Evolutionary conservation across 1,140 invertebrate species (phyloP), one percentile per base, ranked within the genome.

Genomic region (Saccostrea echinata): DNA sequence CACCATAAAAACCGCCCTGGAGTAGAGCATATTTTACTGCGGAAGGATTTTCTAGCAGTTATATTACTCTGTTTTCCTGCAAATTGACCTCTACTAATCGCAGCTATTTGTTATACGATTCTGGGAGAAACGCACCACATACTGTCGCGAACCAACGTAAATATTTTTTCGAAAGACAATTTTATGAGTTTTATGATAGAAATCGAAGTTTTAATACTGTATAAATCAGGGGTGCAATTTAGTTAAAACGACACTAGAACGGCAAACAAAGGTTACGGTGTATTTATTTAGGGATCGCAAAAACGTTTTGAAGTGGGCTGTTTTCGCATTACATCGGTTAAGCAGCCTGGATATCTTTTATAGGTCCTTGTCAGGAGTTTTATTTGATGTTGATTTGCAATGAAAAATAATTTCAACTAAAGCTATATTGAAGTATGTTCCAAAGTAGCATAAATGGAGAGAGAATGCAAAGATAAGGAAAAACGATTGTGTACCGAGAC

Each of bases 301-400:
- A 86, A 85, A 83, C 68, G 84, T 86, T 88, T 88, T 88, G 88
- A 88, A 88, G 88, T 86, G 83, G 84, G 84, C 57, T 88, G 81
- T 83, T 88, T 84, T 80, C 71, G 88, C 82, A 88, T 83, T 88
- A 88, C 83, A 85, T 61, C 83, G 84, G 52, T 64, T 85, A 88
- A 88, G 80, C 84, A 33, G 80, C 81, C 68, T 53, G 85, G 85
- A 86, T 81, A 86, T 84, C 61, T 85, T 53, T 88, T 85, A 86
- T 86, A 84, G 64, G 55, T 86, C 43, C 84, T 81, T 86, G 84
- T 83, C 88, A 88, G 68, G 81, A 81, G 68, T 53, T 87, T 85
- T 86, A 88, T 88, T 88, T 88, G 88, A 88, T 88, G 88, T 88
- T 88, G 84, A 88, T 88, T 88, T 88, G 88, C 84, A 82, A 88